A percentile compares a stretch with the other conserved stretches of the same genome.
These are phyloP conservation scores for Hypocryptadius cinnamomeus DNA, from an alignment of 2,113 vertebrate genomes.

Conservation along the genomic window DNA sequence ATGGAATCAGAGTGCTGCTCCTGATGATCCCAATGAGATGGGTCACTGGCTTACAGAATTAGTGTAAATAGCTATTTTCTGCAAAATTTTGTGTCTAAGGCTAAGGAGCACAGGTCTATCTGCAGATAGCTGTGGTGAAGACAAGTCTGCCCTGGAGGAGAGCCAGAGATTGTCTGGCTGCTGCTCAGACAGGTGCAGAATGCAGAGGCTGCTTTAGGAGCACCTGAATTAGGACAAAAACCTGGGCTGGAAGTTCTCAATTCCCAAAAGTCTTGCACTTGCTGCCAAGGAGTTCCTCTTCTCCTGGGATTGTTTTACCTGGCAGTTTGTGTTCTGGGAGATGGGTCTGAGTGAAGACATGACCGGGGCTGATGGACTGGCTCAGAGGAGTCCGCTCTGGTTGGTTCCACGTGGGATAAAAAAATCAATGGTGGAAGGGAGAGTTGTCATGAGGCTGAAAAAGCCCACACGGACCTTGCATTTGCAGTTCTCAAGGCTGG, in stretches of 20 bases:
- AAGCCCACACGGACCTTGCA: too few species aligned
- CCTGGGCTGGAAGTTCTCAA: neutral
- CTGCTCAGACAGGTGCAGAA: neutral
- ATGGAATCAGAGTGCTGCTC: neutral
- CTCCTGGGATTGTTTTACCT: neutral
- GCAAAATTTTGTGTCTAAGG: neutral
- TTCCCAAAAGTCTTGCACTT: neutral
- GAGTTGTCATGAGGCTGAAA: neutral
- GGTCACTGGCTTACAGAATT: neutral
- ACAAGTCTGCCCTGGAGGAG: neutral
- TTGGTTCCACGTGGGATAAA: neutral
- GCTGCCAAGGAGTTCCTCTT: neutral
- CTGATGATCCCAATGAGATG: neutral
- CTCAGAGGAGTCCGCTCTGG: neutral
- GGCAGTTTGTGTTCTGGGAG: neutral
- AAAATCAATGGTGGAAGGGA: rapidly evolving
- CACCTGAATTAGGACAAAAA: neutral
- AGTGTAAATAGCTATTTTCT: neutral
- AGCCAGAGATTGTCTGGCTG: neutral
- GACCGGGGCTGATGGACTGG: neutral
- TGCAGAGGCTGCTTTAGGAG: neutral
- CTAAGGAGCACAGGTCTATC: rapidly evolving
- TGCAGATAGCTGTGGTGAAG: neutral
- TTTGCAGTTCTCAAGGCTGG: neutral
- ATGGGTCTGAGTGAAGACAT: neutral